Conservation (phyloP, 2,113 vertebrate genomes). For the Ctenodactylus gundi region DNA sequence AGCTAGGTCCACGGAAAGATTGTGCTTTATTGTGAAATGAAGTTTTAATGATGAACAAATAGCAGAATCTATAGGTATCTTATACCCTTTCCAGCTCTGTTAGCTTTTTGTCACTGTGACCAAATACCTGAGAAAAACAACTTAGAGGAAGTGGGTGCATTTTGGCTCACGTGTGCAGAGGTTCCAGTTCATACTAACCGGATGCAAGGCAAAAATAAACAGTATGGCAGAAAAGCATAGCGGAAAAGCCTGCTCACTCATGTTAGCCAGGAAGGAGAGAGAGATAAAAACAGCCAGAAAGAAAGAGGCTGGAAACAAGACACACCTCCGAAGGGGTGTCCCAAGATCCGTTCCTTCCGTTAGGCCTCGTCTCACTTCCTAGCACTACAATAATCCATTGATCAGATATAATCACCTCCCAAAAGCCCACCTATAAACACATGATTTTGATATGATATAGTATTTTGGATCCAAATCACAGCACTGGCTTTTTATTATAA, state of each 20-base stretch:
- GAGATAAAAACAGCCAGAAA: background rate
- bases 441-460: background rate
- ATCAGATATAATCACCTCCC: background rate
- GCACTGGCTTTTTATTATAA: background rate
- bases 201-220: background rate
- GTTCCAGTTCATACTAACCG: background rate
- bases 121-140: background rate
- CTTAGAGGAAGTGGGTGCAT: background rate
- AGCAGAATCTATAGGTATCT: background rate
- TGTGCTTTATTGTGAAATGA: slow-evolving; percentile 21
- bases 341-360: background rate
- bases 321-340: background rate
- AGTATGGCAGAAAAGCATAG: background rate
- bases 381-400: background rate
- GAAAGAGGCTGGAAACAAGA: background rate
- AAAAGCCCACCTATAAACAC: background rate
- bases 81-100: background rate
- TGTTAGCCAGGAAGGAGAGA: background rate
- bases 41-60: slow-evolving; percentile 39
- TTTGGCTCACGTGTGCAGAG: background rate
- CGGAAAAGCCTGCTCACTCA: too few relatives aligned
- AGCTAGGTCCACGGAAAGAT: background rate
- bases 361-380: background rate
- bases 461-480: background rate
- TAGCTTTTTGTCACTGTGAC: background rate